Evolutionary conservation across 92 coral and sea anemone genomes (phyloP).

Genomic region (Actinostola sp.): DNA sequence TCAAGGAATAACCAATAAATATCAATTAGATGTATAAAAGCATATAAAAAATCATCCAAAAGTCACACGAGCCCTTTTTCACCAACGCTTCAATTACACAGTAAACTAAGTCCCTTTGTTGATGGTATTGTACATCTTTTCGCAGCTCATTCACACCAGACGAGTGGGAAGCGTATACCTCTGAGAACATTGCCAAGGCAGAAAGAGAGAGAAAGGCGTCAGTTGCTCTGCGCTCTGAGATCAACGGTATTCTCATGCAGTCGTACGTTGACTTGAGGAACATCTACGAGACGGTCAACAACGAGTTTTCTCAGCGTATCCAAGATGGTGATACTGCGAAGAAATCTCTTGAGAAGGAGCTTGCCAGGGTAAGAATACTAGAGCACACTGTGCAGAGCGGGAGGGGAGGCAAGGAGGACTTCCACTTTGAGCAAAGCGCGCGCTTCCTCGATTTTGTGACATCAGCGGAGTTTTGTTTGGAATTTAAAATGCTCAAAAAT

Average conservation of each 20-base stretch:
- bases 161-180: slow-evolving; percentile 94
- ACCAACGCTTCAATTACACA: too few relatives aligned
- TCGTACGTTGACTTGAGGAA: slow-evolving; percentile 88
- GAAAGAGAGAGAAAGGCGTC: slow-evolving; percentile 97
- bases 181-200: slow-evolving; percentile 94
- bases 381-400: background rate
- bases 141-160: slow-evolving; percentile 95
- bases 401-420: too few relatives aligned
- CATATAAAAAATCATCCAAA: too few relatives aligned
- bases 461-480: too few relatives aligned
- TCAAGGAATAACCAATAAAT: too few relatives aligned
- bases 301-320: slow-evolving; percentile 89
- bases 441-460: too few relatives aligned
- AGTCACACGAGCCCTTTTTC: too few relatives aligned
- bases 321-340: slow-evolving; percentile 84
- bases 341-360: slow-evolving; percentile 88
- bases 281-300: slow-evolving; percentile 94
- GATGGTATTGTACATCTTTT: slow-evolving; percentile 1
- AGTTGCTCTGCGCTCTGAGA: slow-evolving; percentile 91
- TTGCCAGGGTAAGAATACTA: slow-evolving; percentile 72
- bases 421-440: too few relatives aligned
- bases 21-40: too few relatives aligned
- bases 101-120: too few relatives aligned
- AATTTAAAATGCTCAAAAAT: too few relatives aligned
- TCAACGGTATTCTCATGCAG: slow-evolving; percentile 97